A percentile compares a stretch with the other conserved stretches of the same genome.
Evolutionary conservation across 2,797 vertebrate species (phyloP).

Genomic region (Lacerta viridis): DNA sequence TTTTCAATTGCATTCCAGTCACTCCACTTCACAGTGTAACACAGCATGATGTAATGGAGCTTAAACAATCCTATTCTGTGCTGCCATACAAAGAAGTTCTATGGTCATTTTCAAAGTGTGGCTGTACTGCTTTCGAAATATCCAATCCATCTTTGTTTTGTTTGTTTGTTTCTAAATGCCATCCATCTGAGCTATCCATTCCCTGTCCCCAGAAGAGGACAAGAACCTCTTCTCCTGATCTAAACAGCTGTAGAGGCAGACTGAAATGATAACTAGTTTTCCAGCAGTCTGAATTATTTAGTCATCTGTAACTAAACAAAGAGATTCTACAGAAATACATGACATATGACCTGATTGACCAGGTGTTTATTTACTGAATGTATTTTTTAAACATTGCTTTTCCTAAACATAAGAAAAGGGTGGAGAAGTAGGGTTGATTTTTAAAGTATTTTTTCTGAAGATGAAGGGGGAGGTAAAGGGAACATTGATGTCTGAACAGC

Average conservation of each 20-base stretch:
- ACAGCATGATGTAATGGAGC: constrained; percentile 63
- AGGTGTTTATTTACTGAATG: constrained; percentile 67
- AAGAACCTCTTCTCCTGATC: constrained; percentile 63
- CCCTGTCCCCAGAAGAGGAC: constrained; percentile 34
- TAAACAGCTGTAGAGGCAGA: constrained; percentile 63
- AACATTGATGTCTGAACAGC: constrained; percentile 61
- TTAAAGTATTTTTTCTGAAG: constrained; percentile 29
- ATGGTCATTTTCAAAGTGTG: constrained; percentile 39
- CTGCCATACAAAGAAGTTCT: constrained; percentile 53
- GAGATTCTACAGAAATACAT: constrained; percentile 54
- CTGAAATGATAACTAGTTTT: constrained; percentile 59
- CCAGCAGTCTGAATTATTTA: constrained; percentile 65
- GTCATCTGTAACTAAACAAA: constrained; percentile 64
- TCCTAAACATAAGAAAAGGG: constrained; percentile 60
- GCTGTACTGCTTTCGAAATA: constrained; percentile 44
- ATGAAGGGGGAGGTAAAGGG: neutral
- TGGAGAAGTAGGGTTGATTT: neutral
- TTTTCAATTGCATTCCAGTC: constrained; percentile 57
- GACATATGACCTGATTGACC: constrained; percentile 59
- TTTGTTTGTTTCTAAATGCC: constrained; percentile 43
- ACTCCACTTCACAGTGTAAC: constrained; percentile 67
- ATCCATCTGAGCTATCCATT: constrained; percentile 47
- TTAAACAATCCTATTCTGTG: constrained; percentile 58
- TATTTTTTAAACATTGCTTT: constrained; percentile 68
- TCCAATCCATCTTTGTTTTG: constrained; percentile 45